Conservation (phyloP, 23 tunicate species). For the Halocynthia aurantium region DNA sequence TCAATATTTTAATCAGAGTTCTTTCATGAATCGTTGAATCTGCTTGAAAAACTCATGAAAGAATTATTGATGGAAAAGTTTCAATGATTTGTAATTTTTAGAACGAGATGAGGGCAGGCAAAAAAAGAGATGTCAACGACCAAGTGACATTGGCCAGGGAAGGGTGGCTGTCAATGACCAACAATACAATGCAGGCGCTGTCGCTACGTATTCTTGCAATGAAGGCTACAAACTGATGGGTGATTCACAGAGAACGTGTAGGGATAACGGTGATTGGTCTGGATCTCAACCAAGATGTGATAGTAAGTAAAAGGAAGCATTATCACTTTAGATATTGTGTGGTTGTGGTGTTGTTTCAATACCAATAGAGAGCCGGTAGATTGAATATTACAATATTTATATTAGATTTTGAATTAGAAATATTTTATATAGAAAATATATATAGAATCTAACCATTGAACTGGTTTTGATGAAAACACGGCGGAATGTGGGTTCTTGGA, state of each 20-base stretch:
- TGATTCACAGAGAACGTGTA: constrained; percentile 7
- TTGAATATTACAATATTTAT: too few species aligned
- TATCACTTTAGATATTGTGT: too few species aligned
- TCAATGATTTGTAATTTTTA: background rate
- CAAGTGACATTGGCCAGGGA: background rate
- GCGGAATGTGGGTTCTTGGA: too few species aligned
- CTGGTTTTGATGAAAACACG: too few species aligned
- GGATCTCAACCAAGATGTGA: constrained; percentile 14
- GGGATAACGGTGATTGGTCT: constrained; percentile 6
- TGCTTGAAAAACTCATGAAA: background rate
- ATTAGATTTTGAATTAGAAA: too few species aligned
- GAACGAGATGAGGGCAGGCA: background rate
- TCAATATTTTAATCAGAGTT: background rate
- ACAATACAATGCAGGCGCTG: constrained; percentile 6
- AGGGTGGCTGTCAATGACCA: background rate
- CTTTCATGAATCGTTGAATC: too few species aligned
- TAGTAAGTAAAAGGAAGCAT: background rate
- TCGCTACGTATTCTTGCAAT: constrained; percentile 1
- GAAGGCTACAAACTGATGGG: constrained; percentile 1
- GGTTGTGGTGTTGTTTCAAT: too few species aligned
- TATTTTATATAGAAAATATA: too few species aligned
- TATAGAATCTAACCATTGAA: too few species aligned
- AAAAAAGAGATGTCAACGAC: background rate
- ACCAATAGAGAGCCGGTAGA: too few species aligned
- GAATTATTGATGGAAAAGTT: background rate